Evolutionary conservation across 1,140 invertebrate genomes (phyloP).

Genomic region (Musca vetustissima): DNA sequence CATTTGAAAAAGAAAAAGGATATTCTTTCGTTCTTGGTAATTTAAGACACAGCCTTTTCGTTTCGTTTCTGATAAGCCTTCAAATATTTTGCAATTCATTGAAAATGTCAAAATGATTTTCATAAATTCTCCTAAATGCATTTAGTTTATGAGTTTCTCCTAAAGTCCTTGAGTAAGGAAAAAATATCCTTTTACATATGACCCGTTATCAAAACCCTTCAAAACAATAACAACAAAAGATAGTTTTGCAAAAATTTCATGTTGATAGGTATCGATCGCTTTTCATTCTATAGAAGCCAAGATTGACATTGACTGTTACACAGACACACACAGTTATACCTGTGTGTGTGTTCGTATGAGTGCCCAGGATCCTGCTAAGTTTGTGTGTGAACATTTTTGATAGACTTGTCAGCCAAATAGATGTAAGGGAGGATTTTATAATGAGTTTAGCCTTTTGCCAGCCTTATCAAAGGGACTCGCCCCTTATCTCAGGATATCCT

Average conservation of each 20-base stretch:
- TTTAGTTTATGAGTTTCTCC: neutral
- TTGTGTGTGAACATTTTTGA: slow-evolving; percentile 20
- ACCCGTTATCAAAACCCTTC: neutral
- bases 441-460: no score
- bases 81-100: slow-evolving; percentile 3
- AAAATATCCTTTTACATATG: slow-evolving; percentile 14
- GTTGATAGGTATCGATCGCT: slow-evolving; percentile 6
- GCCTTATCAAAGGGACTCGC: no score
- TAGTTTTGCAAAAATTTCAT: no score
- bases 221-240: neutral
- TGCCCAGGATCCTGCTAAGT: neutral
- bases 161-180: neutral
- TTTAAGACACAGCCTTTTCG: neutral
- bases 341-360: no score
- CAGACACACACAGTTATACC: no score
- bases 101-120: neutral
- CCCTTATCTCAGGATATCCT: no score
- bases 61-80: neutral
- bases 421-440: no score
- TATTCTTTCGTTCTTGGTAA: neutral
- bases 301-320: no score
- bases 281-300: no score
- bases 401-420: slow-evolving; percentile 26
- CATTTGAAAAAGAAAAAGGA: neutral
- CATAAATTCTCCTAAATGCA: neutral